Evolutionary conservation across 2,888 invertebrate genomes (phyloP), one percentile per base, ranked within the genome.

Genomic region (Lithodes maja): DNA sequence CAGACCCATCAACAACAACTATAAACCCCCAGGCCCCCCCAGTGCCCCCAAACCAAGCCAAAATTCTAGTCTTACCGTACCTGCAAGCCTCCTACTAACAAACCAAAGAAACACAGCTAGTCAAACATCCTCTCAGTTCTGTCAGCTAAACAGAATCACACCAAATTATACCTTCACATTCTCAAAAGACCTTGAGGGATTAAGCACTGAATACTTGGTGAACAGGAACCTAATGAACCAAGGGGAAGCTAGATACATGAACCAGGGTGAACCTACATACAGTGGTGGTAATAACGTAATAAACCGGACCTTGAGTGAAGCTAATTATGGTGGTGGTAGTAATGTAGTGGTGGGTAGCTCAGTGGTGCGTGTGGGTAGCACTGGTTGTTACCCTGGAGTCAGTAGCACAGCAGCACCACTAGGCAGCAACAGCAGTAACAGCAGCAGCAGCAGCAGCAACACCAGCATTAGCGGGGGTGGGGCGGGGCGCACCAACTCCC

Each of bases 151-250:
- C 71, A 53, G 85, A 80, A 90, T 86, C 33, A 83, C n/a, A 69
- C 85, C 88, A 75, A 77, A 90, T 71, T 91, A 83, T 82, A 61
- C 88, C n/a, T 90, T 90, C 49, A 82, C 91, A n/a, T 91, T 91
- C 75, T 55, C 90, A 2, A 91, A 91, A 91, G 49, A 50, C 77
- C 33, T 17, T 85, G 52, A 69, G 71, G 15, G 80, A 9, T 12
- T 50, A 69, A 83, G 80, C 17, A 17, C 52, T 61, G 33, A 49
- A 69, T 83, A 90, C 52, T 77, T 84, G 55, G 50, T 52, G n/a
- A 83, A 78, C 49, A 86, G 74, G 54, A 90, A 90, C 53, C 33
- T 80, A 9, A 79, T 86, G 15, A 90, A 86, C 55, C 90, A 80
- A 71, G 79, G 55, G 52, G 33, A 33, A 33, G 33, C 33, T 33